Evolutionary conservation across 2,888 invertebrate genomes (phyloP), one percentile per base, ranked within the genome.

Genomic region (Nowickia ferox): DNA sequence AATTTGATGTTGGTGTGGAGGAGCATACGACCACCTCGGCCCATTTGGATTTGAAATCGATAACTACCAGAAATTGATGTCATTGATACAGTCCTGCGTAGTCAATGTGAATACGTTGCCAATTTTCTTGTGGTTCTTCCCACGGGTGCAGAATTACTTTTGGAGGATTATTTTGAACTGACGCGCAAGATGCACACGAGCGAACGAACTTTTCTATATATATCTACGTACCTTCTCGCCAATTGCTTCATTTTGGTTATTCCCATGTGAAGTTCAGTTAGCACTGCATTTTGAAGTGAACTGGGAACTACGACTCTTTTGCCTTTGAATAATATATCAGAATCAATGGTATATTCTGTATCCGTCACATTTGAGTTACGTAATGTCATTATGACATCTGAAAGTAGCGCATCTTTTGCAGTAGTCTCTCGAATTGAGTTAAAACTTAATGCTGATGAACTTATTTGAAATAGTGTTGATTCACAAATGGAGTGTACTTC

Each of bases 201-300:
- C 53, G 17, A 17, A 53, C 53, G 17, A 17, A 19, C 10, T 9
- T 53, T 53, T 53, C 17, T 17, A 53, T 53, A 17, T 17, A 53
- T 53, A 17, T 53, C 53, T 30, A 30, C 30, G 30, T 30, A 30
- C 30, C 30, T 3, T 30, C 30, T 30, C 30, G 53, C 53, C 17
- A 53, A 6, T 19, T 53, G 53, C 83, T 90, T 90, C 88, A 90
- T 90, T 76, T 89, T 88, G n/a, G 88, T 72, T 19, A 89, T 87
- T 10, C 90, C 89, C n/a, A 88, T 87, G 71, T 90, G 90, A 13
- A 90, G 66, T 48, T 87, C 79, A 53, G 81, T 40, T 17, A 89
- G 65, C 22, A 89, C 78, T n/a, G 78, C 22, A 63, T 84, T 22
- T 48, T 84, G 84, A 44, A 88, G 59, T 9, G 42, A 61, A 11